A percentile compares a stretch with the other conserved stretches of the same genome.
phyloP scores from a whole-genome alignment of 1,140 invertebrate genomes.

The Drosophila lacertosa region DNA sequence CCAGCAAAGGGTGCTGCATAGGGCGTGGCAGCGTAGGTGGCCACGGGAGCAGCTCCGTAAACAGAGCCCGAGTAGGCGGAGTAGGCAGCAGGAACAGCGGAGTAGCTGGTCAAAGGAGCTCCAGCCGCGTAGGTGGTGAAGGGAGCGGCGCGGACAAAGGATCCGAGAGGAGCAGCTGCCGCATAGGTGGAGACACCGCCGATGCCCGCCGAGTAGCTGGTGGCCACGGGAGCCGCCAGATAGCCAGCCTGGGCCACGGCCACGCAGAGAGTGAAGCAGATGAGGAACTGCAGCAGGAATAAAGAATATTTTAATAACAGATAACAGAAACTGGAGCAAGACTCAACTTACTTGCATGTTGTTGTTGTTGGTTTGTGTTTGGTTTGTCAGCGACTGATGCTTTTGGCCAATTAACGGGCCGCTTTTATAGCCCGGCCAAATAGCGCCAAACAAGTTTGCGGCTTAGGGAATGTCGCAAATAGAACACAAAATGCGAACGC shows the following conservation, averaged over 20 bases:
- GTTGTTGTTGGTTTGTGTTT: slow-evolving; percentile 37
- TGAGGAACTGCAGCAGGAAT: slow-evolving; percentile 35
- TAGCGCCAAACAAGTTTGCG: slow-evolving; percentile 34
- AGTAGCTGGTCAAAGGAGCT: slow-evolving; percentile 10
- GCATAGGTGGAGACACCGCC: slow-evolving; percentile 11
- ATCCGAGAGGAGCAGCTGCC: slow-evolving; percentile 7
- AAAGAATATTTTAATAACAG: background rate
- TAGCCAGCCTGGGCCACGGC: slow-evolving; percentile 53
- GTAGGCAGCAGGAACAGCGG: slow-evolving; percentile 22
- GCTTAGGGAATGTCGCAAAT: slow-evolving; percentile 33
- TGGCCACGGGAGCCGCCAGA: slow-evolving; percentile 38
- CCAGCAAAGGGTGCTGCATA: slow-evolving; percentile 25
- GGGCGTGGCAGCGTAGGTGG: slow-evolving; percentile 19
- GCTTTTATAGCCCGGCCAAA: slow-evolving; percentile 36
- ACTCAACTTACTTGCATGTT: slow-evolving; percentile 49
- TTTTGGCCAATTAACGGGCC: slow-evolving; percentile 19
- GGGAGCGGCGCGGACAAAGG: slow-evolving; percentile 21
- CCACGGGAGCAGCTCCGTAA: slow-evolving; percentile 18
- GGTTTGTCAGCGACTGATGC: slow-evolving; percentile 42
- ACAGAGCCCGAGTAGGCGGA: slow-evolving; percentile 23
- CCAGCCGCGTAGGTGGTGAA: background rate
- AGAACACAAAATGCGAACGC: slow-evolving; percentile 36
- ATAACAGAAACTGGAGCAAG: background rate
- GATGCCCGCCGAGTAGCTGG: slow-evolving; percentile 5
- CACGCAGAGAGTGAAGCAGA: slow-evolving; percentile 56